Base-by-base conservation (phyloP, 2,113 vertebrate species). In the Sturnira hondurensis region DNA sequence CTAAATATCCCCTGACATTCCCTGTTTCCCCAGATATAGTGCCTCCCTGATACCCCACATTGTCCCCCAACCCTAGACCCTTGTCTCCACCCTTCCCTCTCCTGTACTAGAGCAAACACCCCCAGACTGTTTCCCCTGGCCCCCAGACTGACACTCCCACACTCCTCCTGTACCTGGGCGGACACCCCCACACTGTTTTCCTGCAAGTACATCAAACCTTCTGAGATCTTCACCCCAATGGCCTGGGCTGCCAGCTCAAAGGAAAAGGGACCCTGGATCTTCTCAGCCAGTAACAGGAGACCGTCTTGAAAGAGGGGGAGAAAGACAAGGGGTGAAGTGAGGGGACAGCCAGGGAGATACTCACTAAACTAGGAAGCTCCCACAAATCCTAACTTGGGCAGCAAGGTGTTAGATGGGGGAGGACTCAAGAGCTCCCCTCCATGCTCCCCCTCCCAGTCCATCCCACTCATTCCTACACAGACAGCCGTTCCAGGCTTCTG, bases 151-250 rank as follows among this genome's bases (percentile, higher is more conserved):
- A 86, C 41, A 33, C 20, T 52, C 61, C 38, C 58, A 47, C 9
- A n/a, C 13, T 81, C 41, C n/a, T 65, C 61, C 70, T 22, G 2
- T 97, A 98, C 99, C 99, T 99, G 99, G 43, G 98, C 98, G 43
- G 99, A 99, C 93, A 99, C 98, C 96, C 98, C 98, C 52, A 99
- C 97, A 36, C 99, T 99, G 97, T 99, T 99, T 93, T 99, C 99
- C 97, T 99, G 99, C 98, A 99, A 98, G 97, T 99, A 98, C 99
- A 99, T 99, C 94, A 99, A 98, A 50, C 98, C 99, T 94, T 99
- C 99, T 0, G 99, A 99, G 96, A 99, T 99, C 97, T 99, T 99
- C 86, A 99, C 98, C 11, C 99, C 98, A 67, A 99, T 98, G 45
- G 99, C 99, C 91, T 99, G 99, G 0, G 98, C 98, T 9, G 99